Percentiles rank a stretch among this genome's conserved stretches.
phyloP scores from a whole-genome alignment of 2,797 vertebrate species.

The Lacerta viridis region DNA sequence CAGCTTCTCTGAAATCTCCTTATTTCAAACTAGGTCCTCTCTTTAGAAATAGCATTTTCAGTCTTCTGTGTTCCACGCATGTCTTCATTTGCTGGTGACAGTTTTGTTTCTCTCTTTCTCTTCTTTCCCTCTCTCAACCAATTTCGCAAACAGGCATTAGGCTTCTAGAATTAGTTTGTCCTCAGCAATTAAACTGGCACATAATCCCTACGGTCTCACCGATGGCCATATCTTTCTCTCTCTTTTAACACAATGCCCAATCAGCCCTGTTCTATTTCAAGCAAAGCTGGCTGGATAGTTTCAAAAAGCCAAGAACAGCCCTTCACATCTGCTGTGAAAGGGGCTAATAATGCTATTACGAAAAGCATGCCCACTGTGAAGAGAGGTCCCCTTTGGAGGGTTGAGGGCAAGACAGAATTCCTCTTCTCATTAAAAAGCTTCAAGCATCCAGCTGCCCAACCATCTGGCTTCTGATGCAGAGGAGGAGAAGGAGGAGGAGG shows the following conservation, averaged over 20 bases:
- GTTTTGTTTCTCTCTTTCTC: neutral
- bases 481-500: no score
- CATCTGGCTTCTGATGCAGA: neutral
- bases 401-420: slow-evolving; percentile 1
- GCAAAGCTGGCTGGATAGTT: neutral
- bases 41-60: neutral
- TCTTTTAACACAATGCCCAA: slow-evolving; percentile 30
- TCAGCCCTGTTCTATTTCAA: neutral
- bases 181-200: slow-evolving; percentile 24
- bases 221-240: slow-evolving; percentile 26
- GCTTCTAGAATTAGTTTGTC: slow-evolving; percentile 11
- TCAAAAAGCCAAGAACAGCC: neutral
- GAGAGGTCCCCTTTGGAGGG: neutral
- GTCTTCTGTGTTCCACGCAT: slow-evolving; percentile 14
- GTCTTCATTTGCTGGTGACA: slow-evolving; percentile 4
- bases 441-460: neutral
- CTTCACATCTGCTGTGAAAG: slow-evolving; percentile 35
- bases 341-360: neutral
- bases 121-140: neutral
- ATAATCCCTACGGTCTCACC: neutral
- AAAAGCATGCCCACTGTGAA: neutral
- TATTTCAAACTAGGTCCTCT: neutral
- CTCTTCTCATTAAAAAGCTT: neutral
- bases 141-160: neutral
- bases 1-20: no score